Percentiles rank a stretch among this genome's conserved stretches.
Conservation (phyloP, 2,888 invertebrate genomes). For the Pemphredon lugubris region DNA sequence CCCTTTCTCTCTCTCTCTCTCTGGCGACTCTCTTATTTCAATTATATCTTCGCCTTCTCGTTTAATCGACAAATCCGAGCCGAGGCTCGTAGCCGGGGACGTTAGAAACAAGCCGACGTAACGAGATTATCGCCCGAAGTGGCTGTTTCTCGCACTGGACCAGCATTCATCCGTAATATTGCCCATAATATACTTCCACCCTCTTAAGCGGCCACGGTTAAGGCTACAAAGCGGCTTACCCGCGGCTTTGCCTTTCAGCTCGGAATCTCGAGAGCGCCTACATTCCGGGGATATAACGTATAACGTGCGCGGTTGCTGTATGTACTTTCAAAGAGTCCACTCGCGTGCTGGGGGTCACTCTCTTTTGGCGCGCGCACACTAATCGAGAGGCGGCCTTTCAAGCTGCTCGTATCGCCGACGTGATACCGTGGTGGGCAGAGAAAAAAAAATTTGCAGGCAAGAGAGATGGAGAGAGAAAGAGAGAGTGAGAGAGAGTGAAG, state of each 20-base stretch:
- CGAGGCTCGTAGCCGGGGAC: too few relatives aligned
- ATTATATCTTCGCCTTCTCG: too few relatives aligned
- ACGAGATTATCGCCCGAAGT: slow-evolving; percentile 65
- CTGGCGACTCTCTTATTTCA: too few relatives aligned
- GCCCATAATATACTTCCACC: slow-evolving; percentile 69
- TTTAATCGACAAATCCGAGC: too few relatives aligned
- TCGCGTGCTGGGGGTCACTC: slow-evolving; percentile 51
- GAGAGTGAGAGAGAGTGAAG: too few relatives aligned
- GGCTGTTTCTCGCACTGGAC: slow-evolving; percentile 64
- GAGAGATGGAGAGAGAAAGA: too few relatives aligned
- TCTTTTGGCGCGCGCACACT: slow-evolving; percentile 24
- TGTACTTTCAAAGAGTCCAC: slow-evolving; percentile 44
- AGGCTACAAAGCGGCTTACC: slow-evolving; percentile 69
- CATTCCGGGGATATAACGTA: slow-evolving; percentile 56
- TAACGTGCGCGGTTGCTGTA: slow-evolving; percentile 22
- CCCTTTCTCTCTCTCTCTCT: neutral
- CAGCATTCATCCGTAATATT: slow-evolving; percentile 65
- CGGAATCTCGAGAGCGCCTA: slow-evolving; percentile 65
- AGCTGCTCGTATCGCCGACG: too few relatives aligned
- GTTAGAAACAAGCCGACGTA: slow-evolving; percentile 36
- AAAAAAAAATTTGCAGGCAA: too few relatives aligned
- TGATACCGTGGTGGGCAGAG: too few relatives aligned
- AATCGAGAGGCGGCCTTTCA: slow-evolving; percentile 50
- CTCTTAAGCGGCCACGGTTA: slow-evolving; percentile 65
- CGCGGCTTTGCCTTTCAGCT: slow-evolving; percentile 61